phyloP scores from a whole-genome alignment of 2,888 invertebrate genomes.

The Baronia brevicornis region DNA sequence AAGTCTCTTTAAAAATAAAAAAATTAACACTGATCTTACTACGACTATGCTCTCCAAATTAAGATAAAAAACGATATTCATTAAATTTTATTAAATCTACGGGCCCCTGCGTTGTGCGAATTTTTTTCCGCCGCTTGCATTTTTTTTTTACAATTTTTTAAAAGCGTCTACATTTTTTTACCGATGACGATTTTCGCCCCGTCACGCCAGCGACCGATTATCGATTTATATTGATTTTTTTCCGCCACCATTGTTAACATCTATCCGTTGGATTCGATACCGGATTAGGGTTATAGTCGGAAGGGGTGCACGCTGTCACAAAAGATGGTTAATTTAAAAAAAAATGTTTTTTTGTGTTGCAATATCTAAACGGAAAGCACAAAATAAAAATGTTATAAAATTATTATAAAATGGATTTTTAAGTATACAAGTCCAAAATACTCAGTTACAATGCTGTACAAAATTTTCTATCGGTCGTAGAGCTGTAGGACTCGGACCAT shows the following conservation, averaged over 20 bases:
- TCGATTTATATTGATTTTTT: slow-evolving; percentile 31
- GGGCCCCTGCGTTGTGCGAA: background rate
- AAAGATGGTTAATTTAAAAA: slow-evolving; percentile 18
- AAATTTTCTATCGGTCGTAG: too few species aligned
- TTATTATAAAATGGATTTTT: too few species aligned
- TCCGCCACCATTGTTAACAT: slow-evolving; percentile 23
- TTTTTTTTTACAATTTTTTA: slow-evolving; percentile 1
- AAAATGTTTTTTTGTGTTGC: slow-evolving; percentile 5
- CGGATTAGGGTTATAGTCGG: slow-evolving; percentile 31
- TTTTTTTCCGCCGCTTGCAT: slow-evolving; percentile 3
- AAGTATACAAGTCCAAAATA: too few species aligned
- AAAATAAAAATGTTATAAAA: too few species aligned
- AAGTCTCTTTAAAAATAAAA: too few species aligned
- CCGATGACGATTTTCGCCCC: slow-evolving; percentile 12
- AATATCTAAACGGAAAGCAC: too few species aligned
- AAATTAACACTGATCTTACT: too few species aligned
- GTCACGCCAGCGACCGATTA: slow-evolving; percentile 22
- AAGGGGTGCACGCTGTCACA: slow-evolving; percentile 26
- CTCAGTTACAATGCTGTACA: too few species aligned
- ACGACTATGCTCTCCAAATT: too few species aligned
- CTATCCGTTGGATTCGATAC: slow-evolving; percentile 23
- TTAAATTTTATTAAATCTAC: too few species aligned
- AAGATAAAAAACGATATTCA: too few species aligned
- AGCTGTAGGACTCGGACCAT: too few species aligned
- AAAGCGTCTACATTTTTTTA: slow-evolving; percentile 6